Conservation (phyloP, 2,888 invertebrate genomes). For the Nephrotoma guestfalica region DNA sequence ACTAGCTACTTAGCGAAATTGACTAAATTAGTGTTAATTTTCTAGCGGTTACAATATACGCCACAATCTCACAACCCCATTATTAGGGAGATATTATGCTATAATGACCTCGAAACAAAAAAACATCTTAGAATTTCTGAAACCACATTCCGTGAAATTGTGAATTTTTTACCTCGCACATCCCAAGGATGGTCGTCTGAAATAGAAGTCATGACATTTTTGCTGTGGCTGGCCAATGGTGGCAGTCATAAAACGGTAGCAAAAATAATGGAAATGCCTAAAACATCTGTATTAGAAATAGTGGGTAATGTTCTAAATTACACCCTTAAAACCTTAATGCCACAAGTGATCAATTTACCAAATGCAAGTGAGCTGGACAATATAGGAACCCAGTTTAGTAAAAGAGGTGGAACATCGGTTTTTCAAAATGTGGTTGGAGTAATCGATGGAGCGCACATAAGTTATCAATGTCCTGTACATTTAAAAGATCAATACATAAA, state of each 20-base stretch:
- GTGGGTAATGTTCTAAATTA: not conserved
- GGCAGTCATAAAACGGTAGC: not conserved
- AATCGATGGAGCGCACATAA: not conserved
- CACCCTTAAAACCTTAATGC: not conserved
- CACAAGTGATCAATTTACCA: not conserved
- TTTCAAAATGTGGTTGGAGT: not conserved
- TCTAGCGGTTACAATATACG: too few species aligned
- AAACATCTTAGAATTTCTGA: not conserved
- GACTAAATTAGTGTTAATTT: too few species aligned
- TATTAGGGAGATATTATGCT: too few species aligned
- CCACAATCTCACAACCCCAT: too few species aligned
- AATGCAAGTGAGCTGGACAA: not conserved
- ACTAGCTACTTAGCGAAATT: too few species aligned
- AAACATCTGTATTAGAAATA: not conserved
- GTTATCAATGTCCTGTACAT: not conserved
- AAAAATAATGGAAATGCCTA: not conserved
- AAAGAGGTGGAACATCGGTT: not conserved
- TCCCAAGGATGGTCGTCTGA: not conserved
- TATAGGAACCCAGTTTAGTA: not conserved
- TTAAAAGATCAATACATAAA: not conserved
- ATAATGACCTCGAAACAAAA: not conserved
- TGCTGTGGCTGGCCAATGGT: not conserved
- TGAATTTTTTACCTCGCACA: not conserved
- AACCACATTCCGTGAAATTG: not conserved
- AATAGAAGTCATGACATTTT: not conserved